phyloP scores from a whole-genome alignment of 2,797 vertebrate genomes.

The Tapirus indicus region DNA sequence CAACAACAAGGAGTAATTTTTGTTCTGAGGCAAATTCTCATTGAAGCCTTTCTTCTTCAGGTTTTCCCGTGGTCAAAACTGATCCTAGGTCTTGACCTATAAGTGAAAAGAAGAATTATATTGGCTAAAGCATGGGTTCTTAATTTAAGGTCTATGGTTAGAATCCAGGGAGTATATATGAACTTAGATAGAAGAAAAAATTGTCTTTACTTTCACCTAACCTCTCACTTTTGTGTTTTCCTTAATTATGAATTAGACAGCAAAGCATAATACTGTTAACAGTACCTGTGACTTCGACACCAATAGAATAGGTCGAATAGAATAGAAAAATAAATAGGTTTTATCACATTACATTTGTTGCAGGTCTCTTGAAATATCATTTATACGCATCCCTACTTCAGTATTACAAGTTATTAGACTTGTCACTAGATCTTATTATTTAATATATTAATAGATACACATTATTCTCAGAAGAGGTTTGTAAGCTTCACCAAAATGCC shows the following conservation, averaged over 20 bases:
- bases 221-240: neutral
- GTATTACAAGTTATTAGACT: neutral
- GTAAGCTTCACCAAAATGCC: neutral
- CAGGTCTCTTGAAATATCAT: neutral
- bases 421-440: neutral
- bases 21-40: conserved; percentile 15
- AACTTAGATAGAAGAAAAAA: neutral
- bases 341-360: neutral
- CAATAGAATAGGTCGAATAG: neutral
- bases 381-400: neutral
- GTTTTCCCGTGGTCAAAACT: neutral
- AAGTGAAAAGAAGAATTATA: neutral
- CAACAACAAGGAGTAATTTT: neutral
- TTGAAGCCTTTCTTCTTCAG: neutral
- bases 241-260: conserved; percentile 20
- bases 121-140: neutral
- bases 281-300: neutral
- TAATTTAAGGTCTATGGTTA: neutral
- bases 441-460: neutral
- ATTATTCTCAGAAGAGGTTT: conserved; percentile 35
- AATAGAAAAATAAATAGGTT: neutral
- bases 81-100: neutral
- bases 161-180: neutral
- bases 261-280: neutral
- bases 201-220: neutral